phyloP scores from a whole-genome alignment of 2,797 vertebrate species.

The Diplodus sargus region DNA sequence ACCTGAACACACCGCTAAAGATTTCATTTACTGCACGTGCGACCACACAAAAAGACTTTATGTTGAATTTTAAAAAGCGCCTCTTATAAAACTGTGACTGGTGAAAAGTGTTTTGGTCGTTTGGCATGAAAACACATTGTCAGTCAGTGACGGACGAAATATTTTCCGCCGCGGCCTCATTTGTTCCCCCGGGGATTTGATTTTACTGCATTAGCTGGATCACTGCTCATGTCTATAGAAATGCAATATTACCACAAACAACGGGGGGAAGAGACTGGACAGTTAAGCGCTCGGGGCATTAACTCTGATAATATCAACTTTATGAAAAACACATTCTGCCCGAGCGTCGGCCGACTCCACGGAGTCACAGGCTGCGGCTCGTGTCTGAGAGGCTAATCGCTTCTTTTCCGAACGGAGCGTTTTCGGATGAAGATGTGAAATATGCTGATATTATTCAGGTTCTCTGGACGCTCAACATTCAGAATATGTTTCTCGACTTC shows the following conservation, averaged over 20 bases:
- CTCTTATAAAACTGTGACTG: not conserved
- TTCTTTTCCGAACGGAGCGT: conserved; percentile 23
- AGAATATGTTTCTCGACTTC: no score
- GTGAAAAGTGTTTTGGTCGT: conserved; percentile 12
- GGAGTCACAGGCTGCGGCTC: conserved; percentile 24
- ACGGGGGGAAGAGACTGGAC: not conserved
- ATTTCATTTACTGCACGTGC: not conserved
- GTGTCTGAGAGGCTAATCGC: conserved; percentile 39
- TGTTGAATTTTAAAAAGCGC: conserved; percentile 13
- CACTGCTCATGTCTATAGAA: conserved; percentile 49
- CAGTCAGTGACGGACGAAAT: conserved; percentile 7
- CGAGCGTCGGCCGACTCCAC: conserved; percentile 13
- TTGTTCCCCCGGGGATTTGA: conserved; percentile 3
- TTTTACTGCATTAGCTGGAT: conserved; percentile 55
- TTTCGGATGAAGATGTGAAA: no score
- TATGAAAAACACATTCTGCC: conserved; percentile 35
- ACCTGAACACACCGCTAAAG: not conserved
- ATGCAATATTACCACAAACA: conserved; percentile 51
- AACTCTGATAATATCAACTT: conserved; percentile 53
- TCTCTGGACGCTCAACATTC: no score
- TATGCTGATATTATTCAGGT: no score
- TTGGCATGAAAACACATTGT: conserved; percentile 12
- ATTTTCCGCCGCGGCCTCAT: conserved; percentile 1
- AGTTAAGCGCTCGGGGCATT: conserved; percentile 36
- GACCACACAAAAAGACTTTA: not conserved